A percentile compares a stretch with the other conserved stretches of the same genome.
These are phyloP conservation scores for Bacillus rossius DNA, from an alignment of 1,140 invertebrate genomes.

Conservation along the genomic window DNA sequence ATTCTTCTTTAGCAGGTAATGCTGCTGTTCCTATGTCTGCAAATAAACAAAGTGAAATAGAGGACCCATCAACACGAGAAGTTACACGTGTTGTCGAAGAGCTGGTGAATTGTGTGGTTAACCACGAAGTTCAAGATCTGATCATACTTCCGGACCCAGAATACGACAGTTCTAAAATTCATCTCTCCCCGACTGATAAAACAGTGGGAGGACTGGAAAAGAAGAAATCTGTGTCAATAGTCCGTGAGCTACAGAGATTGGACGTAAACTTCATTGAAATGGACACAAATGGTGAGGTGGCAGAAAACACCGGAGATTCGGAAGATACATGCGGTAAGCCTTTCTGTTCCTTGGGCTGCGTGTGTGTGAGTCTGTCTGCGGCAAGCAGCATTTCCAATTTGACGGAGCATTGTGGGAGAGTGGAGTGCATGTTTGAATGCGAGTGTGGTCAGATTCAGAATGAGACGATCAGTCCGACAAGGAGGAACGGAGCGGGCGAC, in stretches of 20 bases:
- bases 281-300: conserved; percentile 20
- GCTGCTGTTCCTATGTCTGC: background rate
- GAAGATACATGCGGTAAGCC: conserved; percentile 31
- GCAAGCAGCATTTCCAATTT: background rate
- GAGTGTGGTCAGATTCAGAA: conserved; percentile 32
- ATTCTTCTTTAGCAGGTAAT: background rate
- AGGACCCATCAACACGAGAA: conserved; percentile 12
- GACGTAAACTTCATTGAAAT: conserved; percentile 40
- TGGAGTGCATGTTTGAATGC: conserved; percentile 44
- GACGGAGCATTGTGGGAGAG: conserved; percentile 39
- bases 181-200: conserved; percentile 16
- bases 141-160: conserved; percentile 8
- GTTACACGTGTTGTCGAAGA: conserved; percentile 31
- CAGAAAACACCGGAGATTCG: no score
- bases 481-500: background rate
- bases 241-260: conserved; percentile 36
- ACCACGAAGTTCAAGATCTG: conserved; percentile 32
- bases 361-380: conserved; percentile 40
- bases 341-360: conserved; percentile 42
- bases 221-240: conserved; percentile 19
- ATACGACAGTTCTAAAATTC: conserved; percentile 11
- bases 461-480: conserved; percentile 9
- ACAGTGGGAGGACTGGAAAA: conserved; percentile 6
- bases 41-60: conserved; percentile 1
- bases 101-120: conserved; percentile 35